Base-by-base conservation (phyloP, 1,140 invertebrate species). In the Procambarus virginalis region DNA sequence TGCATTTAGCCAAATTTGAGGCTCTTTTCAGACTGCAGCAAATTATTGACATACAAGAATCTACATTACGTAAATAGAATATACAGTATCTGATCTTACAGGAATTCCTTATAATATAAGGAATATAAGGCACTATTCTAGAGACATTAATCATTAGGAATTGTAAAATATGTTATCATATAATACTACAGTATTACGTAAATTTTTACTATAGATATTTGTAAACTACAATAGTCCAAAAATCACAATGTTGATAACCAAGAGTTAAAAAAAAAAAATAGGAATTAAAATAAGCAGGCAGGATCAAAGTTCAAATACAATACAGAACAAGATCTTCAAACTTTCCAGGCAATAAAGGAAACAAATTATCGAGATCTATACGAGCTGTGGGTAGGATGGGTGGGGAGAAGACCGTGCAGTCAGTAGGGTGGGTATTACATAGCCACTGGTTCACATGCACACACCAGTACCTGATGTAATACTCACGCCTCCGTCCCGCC, bases 391-490 rank as follows among this genome's bases (percentile, higher is more conserved):
- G 85, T 17, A 86, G 58, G 73, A 68, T 46, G 55, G 55, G 81
- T 48, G 55, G 55, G 80, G 81, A 68, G 68, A 55, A 80, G 76
- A 79, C 60, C 75, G 68, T 86, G 76, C 85, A 86, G 77, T 75
- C 60, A 70, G 85, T 45, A 79, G 85, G 85, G 64, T 64, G 85
- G 85, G 85, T 86, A 86, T 86, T 86, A 86, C 85, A 86, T 58
- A 86, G 85, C 77, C 85, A 86, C 85, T 86, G 85, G 85, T 86
- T 68, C 17, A 20, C 85, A 86, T 86, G 85, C 85, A 80, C 85
- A 79, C 85, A 86, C 85, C 85, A 86, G 85, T 86, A 86, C 85
- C 85, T 86, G 85, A 86, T 86, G 85, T 86, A 86, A 86, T 86
- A 86, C 85, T 86, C 85, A 86, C 85, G 22, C 85, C 84, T 85